Conservation (phyloP, 2,797 vertebrate genomes). For the Sciurus vulgaris region DNA sequence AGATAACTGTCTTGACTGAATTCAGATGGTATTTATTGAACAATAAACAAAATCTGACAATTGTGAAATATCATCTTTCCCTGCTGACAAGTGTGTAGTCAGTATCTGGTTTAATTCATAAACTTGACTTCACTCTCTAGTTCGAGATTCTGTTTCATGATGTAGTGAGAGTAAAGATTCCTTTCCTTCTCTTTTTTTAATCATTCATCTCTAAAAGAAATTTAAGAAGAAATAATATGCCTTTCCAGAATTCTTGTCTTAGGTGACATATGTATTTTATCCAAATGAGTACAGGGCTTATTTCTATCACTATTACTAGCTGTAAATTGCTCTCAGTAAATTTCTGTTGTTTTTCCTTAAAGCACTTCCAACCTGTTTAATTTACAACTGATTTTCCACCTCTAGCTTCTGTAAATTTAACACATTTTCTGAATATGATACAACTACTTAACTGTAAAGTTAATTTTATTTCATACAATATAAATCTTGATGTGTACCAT, state of each 20-base stretch:
- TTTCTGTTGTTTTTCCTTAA: not conserved
- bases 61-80: not conserved
- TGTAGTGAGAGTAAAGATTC: not conserved
- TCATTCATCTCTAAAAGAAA: not conserved
- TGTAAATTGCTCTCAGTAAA: not conserved
- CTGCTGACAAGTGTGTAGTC: not conserved
- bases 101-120: not conserved
- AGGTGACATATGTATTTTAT: not conserved
- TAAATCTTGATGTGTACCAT: not conserved
- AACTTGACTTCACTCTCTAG: not conserved
- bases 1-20: not conserved
- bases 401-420: not conserved
- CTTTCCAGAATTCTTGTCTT: not conserved
- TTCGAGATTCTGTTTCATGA: not conserved
- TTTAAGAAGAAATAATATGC: not conserved
- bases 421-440: not conserved
- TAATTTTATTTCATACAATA: not conserved
- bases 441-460: not conserved
- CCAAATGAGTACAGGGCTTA: not conserved
- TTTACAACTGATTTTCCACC: not conserved
- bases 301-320: not conserved
- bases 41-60: not conserved
- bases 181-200: not conserved
- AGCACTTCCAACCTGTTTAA: not conserved
- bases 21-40: not conserved